A percentile compares a stretch with the other conserved stretches of the same genome.
These are phyloP conservation scores for Caprella mutica DNA, from an alignment of 2,888 invertebrate genomes.

Conservation along the genomic window DNA sequence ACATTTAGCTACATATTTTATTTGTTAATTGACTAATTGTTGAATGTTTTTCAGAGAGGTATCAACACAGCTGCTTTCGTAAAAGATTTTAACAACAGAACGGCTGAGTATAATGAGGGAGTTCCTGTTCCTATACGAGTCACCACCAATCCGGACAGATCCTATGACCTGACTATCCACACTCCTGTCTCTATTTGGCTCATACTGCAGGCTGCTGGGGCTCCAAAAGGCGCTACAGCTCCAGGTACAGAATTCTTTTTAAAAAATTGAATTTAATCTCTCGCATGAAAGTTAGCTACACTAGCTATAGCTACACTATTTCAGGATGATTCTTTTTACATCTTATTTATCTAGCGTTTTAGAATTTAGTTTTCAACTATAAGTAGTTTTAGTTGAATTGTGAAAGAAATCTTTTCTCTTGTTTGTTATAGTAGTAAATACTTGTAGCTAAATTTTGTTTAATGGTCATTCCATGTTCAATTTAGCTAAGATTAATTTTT, in stretches of 20 bases:
- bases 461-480: no score
- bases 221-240: slow-evolving; percentile 69
- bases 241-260: no score
- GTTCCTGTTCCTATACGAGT: slow-evolving; percentile 76
- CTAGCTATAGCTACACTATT: no score
- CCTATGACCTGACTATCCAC: slow-evolving; percentile 66
- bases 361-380: background rate
- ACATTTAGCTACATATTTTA: no score
- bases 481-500: background rate
- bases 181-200: slow-evolving; percentile 81
- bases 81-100: slow-evolving; percentile 92
- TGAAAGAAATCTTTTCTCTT: background rate
- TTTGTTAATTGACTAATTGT: no score
- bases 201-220: slow-evolving; percentile 89
- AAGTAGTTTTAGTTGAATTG: background rate
- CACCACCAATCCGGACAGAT: slow-evolving; percentile 70
- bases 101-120: slow-evolving; percentile 76
- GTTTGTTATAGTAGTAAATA: no score
- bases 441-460: no score
- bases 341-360: background rate
- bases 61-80: slow-evolving; percentile 92
- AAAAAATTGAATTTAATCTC: background rate
- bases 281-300: no score
- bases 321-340: no score
- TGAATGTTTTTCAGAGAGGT: slow-evolving; percentile 55